Percentiles rank a stretch among this genome's conserved stretches.
Conservation (phyloP, 2,888 invertebrate genomes). For the Dione juno region DNA sequence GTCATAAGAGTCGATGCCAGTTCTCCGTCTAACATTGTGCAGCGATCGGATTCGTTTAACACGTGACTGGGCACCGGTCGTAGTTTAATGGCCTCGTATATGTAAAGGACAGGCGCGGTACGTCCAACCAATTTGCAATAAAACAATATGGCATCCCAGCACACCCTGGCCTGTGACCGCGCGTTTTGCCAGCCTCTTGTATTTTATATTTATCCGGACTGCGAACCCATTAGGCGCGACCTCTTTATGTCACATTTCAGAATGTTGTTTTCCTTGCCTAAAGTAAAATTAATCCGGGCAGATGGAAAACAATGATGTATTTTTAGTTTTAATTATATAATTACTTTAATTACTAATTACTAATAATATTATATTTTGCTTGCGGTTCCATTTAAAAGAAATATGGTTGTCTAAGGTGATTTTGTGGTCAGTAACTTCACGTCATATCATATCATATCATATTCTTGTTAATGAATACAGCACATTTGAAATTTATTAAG, state of each 20-base stretch:
- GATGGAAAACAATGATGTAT: slow-evolving; percentile 48
- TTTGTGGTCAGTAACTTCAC: no score
- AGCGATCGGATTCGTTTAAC: slow-evolving; percentile 81
- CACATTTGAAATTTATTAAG: no score
- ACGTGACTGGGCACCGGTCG: slow-evolving; percentile 79
- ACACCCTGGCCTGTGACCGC: slow-evolving; percentile 63
- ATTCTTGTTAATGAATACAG: no score
- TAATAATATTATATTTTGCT: no score
- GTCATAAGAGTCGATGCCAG: slow-evolving; percentile 55
- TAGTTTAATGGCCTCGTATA: slow-evolving; percentile 82
- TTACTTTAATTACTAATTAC: not conserved
- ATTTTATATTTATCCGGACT: slow-evolving; percentile 60
- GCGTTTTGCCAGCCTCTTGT: slow-evolving; percentile 48
- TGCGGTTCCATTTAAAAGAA: no score
- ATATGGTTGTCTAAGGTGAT: no score
- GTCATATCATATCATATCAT: no score
- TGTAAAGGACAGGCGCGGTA: slow-evolving; percentile 81
- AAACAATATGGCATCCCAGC: slow-evolving; percentile 78
- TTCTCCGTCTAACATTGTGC: slow-evolving; percentile 67
- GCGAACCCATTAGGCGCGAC: slow-evolving; percentile 63
- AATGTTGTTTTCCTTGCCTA: slow-evolving; percentile 54
- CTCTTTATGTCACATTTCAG: slow-evolving; percentile 64
- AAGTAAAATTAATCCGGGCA: slow-evolving; percentile 58
- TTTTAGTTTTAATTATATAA: not conserved
- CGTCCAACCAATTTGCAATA: slow-evolving; percentile 83